phyloP scores from a whole-genome alignment of 2,113 vertebrate species.

The Scomber colias region DNA sequence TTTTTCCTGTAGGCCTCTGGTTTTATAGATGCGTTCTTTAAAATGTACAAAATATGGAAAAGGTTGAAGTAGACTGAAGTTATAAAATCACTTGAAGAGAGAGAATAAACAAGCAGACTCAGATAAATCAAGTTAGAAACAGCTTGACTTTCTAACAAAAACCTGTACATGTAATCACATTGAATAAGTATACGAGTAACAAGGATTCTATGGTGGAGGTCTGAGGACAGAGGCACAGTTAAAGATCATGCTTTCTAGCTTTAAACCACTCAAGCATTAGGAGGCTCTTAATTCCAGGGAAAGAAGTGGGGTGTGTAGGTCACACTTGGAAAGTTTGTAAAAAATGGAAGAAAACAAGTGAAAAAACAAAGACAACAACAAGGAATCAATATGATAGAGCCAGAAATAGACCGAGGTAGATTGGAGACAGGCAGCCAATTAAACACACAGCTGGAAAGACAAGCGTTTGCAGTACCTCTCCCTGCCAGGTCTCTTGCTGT shows the following conservation, averaged over 20 bases:
- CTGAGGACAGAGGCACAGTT: conserved; percentile 13
- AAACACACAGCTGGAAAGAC: background rate
- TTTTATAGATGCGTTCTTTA: background rate
- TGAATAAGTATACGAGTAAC: conserved; percentile 7
- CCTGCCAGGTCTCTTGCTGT: conserved; percentile 83
- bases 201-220: conserved; percentile 29
- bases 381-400: background rate
- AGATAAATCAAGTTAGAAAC: no score
- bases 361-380: background rate
- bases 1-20: background rate
- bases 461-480: conserved; percentile 76
- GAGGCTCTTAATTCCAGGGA: conserved; percentile 19
- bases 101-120: no score
- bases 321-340: background rate
- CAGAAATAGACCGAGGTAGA: conserved; percentile 14
- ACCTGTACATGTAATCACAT: background rate
- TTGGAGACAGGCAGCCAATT: background rate
- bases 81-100: background rate
- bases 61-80: background rate
- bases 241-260: conserved; percentile 39
- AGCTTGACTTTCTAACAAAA: background rate
- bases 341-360: background rate
- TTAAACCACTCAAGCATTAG: conserved; percentile 27
- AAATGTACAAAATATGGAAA: background rate
- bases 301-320: conserved; percentile 38